Base-by-base conservation (phyloP, 2,797 vertebrate genomes). In the Odontamblyopus rebecca region DNA sequence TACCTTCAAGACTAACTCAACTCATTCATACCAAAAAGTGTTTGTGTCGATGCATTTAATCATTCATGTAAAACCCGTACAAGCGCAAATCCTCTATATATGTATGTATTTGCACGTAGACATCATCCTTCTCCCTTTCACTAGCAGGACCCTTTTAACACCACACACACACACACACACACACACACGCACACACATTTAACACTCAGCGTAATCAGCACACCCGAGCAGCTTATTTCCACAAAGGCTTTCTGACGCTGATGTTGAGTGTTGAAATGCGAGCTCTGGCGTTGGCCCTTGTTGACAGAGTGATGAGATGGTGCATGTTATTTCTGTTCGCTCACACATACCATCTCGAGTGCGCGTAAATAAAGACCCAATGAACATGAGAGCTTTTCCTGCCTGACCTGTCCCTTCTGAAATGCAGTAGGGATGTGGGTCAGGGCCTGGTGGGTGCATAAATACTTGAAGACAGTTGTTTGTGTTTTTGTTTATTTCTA, bases 171-270 rank as follows among this genome's bases (percentile, higher is more conserved):
- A 8, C 7, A 8, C 35, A 35, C 35, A 35, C 7, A 7, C 54
- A 23, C 48, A 50, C 48, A 18, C 79, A 67, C 68, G 13, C 12
- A 4, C 26, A 60, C 26, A 60, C 13, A 60, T 30, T 30, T 7
- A 60, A 30, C 57, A 60, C 56, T 59, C 38, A 51, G 64, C 73
- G 71, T 85, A 83, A 86, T 83, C 86, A 83, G 71, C 65, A 79
- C 80, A 82, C 83, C 82, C 88, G 81, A 87, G 84, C 72, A 77
- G 82, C 83, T 89, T 87, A 90, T 89, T 87, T 82, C 82, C 73
- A 77, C 76, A 88, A 80, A 81, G 61, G 61, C 61, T 30, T 78
- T 80, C 76, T 79, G 90, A 89, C 84, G 86, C 84, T 9, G 35
- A 86, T 88, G 71, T 68, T 69, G 75, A 77, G 61, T 59, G 78